Evolutionary conservation across 2,888 invertebrate genomes (phyloP).

Genomic region (Tricholauxania praeusta): DNA sequence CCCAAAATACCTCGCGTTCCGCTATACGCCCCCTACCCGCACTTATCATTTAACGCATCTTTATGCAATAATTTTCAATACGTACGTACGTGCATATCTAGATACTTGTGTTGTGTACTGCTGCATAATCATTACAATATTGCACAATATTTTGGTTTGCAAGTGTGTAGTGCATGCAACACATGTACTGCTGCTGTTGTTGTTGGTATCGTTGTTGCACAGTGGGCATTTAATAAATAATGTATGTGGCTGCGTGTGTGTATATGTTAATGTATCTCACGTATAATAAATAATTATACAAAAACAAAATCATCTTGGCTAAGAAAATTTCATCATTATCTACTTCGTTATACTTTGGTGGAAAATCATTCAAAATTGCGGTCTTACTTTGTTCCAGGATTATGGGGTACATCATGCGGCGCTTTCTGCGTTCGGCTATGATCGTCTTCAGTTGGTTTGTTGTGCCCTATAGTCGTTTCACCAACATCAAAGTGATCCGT

Average conservation of each 20-base stretch:
- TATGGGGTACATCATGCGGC: conserved; percentile 73
- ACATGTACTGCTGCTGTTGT: not conserved
- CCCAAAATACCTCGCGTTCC: not conserved
- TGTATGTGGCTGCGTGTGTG: not conserved
- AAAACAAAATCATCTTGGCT: not conserved
- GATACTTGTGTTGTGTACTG: not conserved
- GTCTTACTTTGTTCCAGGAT: conserved; percentile 70
- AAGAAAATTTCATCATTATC: conserved; percentile 16
- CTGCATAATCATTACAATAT: not conserved
- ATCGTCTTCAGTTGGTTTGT: conserved; percentile 72
- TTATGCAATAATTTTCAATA: conserved; percentile 14
- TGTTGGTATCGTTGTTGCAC: not conserved
- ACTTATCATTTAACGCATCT: not conserved
- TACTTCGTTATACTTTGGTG: conserved; percentile 40
- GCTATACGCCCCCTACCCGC: not conserved
- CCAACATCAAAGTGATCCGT: conserved; percentile 71
- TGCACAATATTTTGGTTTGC: conserved; percentile 31
- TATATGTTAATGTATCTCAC: not conserved
- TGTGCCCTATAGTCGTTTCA: conserved; percentile 69
- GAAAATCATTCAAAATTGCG: conserved; percentile 65
- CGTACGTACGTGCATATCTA: no score
- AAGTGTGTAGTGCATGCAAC: conserved; percentile 13
- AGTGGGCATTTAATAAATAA: no score
- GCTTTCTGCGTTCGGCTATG: conserved; percentile 73
- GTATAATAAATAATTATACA: not conserved